Evolutionary conservation across 2,797 vertebrate genomes (phyloP), one percentile per base, ranked within the genome.

Genomic region (Alectoris magna): DNA sequence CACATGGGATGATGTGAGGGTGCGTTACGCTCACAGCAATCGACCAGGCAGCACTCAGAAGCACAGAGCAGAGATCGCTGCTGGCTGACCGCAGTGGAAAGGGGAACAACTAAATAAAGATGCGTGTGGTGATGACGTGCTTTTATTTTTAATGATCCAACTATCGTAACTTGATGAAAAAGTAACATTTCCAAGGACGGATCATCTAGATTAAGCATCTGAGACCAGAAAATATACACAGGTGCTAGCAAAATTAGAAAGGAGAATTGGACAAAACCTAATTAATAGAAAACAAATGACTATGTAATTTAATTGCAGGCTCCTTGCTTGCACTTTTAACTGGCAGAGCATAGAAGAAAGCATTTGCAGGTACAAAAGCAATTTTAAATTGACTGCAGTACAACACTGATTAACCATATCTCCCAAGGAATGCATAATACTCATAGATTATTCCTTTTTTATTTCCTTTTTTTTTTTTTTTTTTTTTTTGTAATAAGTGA

Each of bases 31-130:
- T 56, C 31, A 23, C 6, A 67, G 13, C 23, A 68, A 19, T 26
- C 21, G 60, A 16, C 14, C 24, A 0, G 46, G 55, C 55, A 68
- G 67, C 60, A 49, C 23, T 76, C 53, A 23, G 77, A 31, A 36
- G 36, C 0, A 0, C 17, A 21, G 29, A 7, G 29, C 46, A 26
- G 43, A 83, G 29, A 22, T n/a, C 16, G 27, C 4, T 0, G 0
- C 22, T 16, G 38, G 41, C 21, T 31, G 39, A 64, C 62, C 3
- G 6, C 62, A 43, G 62, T 12, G 21, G 27, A 31, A 13, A 14
- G 26, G 27, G 27, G 27, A 41, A 39, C 10, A 69, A 56, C 23
- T 69, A 38, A 67, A 55, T 11, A 69, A 88, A 66, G 6, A 64
- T 10, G 16, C 16, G 7, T 13, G 10, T 18, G 34, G 14, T 43